Evolutionary conservation across 2,797 vertebrate genomes (phyloP).

Genomic region (Sebastes wilsoni): DNA sequence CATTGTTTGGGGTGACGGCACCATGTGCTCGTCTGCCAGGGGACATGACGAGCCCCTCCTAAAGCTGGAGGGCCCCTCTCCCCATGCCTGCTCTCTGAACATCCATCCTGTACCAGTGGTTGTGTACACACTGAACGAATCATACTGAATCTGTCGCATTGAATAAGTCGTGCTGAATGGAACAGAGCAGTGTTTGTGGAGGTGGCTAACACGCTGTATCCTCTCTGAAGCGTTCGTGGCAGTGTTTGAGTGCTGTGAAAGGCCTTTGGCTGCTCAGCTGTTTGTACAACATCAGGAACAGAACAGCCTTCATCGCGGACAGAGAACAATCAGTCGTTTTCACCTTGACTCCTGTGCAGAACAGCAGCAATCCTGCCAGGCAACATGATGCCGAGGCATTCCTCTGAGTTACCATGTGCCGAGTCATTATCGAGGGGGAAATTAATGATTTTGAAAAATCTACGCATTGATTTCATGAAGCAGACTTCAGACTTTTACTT

Average conservation of each 20-base stretch:
- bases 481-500: neutral
- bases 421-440: neutral
- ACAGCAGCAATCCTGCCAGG: neutral
- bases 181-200: constrained; percentile 35
- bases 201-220: constrained; percentile 37
- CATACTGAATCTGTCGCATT: constrained; percentile 33
- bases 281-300: constrained; percentile 49
- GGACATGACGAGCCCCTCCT: constrained; percentile 19
- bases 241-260: constrained; percentile 6
- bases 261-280: constrained; percentile 15
- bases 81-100: constrained; percentile 14
- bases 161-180: constrained; percentile 22
- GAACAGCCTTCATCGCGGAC: constrained; percentile 16
- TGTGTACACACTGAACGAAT: constrained; percentile 35
- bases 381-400: neutral
- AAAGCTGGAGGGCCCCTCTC: constrained; percentile 10
- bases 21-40: constrained; percentile 29
- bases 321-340: constrained; percentile 14
- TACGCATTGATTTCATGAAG: neutral
- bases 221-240: constrained; percentile 4
- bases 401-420: neutral
- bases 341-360: constrained; percentile 5
- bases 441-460: neutral
- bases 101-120: constrained; percentile 1
- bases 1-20: constrained; percentile 43